Percentiles rank a stretch among this genome's conserved stretches.
These are phyloP conservation scores for Acrocephalus scirpaceus DNA, from an alignment of 2,797 vertebrate species.

Conservation along the genomic window DNA sequence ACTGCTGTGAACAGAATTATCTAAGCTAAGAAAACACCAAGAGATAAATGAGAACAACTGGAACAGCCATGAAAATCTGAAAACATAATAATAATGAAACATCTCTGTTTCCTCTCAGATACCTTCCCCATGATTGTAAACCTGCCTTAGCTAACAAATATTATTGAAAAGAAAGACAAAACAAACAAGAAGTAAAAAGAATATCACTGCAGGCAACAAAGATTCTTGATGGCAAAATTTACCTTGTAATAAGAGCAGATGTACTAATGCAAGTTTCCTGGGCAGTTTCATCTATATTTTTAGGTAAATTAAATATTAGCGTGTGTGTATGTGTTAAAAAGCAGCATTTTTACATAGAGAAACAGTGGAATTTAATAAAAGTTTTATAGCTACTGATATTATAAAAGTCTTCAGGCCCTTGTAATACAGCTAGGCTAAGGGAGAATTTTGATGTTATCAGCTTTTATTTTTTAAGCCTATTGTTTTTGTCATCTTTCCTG, in stretches of 20 bases:
- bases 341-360: not conserved
- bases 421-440: not conserved
- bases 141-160: not conserved
- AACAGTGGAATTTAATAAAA: not conserved
- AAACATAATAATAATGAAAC: not conserved
- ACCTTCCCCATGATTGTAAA: not conserved
- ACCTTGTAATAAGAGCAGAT: not conserved
- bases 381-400: not conserved
- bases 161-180: not conserved
- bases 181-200: not conserved
- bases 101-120: not conserved
- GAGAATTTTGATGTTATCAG: not conserved
- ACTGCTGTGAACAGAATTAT: not conserved
- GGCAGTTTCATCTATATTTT: not conserved
- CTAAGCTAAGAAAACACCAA: not conserved
- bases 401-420: not conserved
- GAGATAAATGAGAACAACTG: not conserved
- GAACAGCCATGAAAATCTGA: not conserved
- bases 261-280: not conserved
- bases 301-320: not conserved
- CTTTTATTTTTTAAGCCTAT: not conserved
- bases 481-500: not conserved
- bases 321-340: not conserved
- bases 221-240: not conserved
- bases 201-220: not conserved